Evolutionary conservation across 2,888 invertebrate species (phyloP), one percentile per base, ranked within the genome.

Genomic region (Euspilapteryx auroguttella): DNA sequence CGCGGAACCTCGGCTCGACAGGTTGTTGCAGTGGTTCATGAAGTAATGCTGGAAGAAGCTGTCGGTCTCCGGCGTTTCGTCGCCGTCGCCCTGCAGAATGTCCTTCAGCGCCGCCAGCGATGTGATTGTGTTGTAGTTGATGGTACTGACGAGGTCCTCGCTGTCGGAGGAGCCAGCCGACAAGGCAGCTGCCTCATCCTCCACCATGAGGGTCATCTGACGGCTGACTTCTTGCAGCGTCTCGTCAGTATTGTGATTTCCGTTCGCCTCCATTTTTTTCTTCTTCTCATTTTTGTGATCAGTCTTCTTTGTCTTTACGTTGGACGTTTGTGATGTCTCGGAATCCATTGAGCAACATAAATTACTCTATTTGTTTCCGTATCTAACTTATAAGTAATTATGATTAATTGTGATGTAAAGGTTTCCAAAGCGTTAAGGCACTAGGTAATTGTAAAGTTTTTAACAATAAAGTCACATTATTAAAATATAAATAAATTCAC

Each of bases 21-120:
- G 61, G 42, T 82, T 80, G 51, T 85, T 86, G 37, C 84, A 85
- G 49, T 86, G 86, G 39, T 84, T 84, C 57, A 85, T 78, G 55
- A 86, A 86, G 49, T 86, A 86, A 47, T 86, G 83, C 42, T 85
- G 84, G 47, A 86, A 83, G 49, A 83, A 84, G 38, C 73, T 79
- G 36, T 82, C 81, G 20, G 79, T 69, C 53, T 77, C 78, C 8
- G 78, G 71, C 11, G 66, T 79, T 37, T 80, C 79, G 40, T 73
- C 80, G 34, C 68, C 78, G 30, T 79, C 78, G 12, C 78, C 79
- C 42, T 82, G 81, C 23, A 83, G 75, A 45, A 84, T 81, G 47
- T 85, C 85, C 47, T 85, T 85, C 25, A 85, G 73, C 21, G 83
- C 85, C 14, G 83, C 81, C 40, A 85, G 54, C 14, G 85, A 83